Evolutionary conservation across 1,140 invertebrate genomes (phyloP).

Genomic region (Drosophila melanica): DNA sequence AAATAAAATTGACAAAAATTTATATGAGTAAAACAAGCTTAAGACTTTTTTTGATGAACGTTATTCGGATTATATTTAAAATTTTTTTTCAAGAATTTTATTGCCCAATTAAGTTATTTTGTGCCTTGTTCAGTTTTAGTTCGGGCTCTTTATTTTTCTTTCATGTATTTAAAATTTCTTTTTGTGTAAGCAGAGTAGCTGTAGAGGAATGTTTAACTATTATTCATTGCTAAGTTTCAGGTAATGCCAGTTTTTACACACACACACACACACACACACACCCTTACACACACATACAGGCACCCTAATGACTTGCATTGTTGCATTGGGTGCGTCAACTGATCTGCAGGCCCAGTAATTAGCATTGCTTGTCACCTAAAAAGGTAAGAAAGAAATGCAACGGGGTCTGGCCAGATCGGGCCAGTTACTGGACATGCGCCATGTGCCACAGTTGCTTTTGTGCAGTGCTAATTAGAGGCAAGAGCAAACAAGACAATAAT

Average conservation of each 20-base stretch:
- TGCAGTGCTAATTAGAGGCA: constrained; percentile 65
- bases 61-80: no score
- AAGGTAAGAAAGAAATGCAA: constrained; percentile 18
- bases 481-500: no score
- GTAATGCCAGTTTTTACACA: neutral
- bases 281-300: neutral
- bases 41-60: no score
- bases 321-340: constrained; percentile 17
- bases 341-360: constrained; percentile 28
- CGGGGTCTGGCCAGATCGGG: neutral
- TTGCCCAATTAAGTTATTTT: no score
- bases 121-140: no score
- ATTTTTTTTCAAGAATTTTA: no score
- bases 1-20: no score
- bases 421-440: neutral
- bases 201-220: neutral
- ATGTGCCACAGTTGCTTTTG: constrained; percentile 36
- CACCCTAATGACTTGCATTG: constrained; percentile 14
- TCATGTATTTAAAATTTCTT: no score
- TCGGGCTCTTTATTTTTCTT: no score
- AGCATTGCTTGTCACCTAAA: constrained; percentile 45
- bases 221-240: neutral
- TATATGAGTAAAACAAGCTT: no score
- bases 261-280: neutral
- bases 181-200: no score